phyloP scores from a whole-genome alignment of 2,888 invertebrate species.

The Petrolisthes manimaculis region DNA sequence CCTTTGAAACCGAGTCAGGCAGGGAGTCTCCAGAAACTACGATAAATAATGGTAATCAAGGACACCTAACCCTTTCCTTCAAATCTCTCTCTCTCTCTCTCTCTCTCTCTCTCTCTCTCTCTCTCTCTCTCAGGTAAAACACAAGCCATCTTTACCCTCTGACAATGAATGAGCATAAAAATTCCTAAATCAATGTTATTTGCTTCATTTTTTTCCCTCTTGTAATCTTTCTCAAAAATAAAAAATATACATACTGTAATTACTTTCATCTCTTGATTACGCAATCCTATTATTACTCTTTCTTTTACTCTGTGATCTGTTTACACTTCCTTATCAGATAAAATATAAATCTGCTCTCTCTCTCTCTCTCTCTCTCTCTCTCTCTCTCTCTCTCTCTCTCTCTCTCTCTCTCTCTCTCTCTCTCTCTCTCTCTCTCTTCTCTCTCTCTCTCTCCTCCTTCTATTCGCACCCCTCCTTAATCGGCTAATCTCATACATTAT shows the following conservation, averaged over 20 bases:
- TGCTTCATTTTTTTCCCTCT: too few relatives aligned
- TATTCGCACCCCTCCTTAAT: not conserved
- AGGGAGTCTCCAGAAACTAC: not conserved
- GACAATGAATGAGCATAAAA: too few relatives aligned
- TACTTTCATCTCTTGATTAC: too few relatives aligned
- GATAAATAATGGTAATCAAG: not conserved
- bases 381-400: not conserved
- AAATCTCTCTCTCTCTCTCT: not conserved
- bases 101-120: not conserved
- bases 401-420: not conserved
- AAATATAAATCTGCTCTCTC: not conserved
- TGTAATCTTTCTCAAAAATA: too few relatives aligned
- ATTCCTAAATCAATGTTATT: too few relatives aligned
- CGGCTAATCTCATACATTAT: too few relatives aligned
- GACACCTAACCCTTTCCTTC: not conserved
- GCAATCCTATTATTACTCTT: too few relatives aligned
- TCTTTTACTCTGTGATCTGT: too few relatives aligned
- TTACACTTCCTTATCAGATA: too few relatives aligned
- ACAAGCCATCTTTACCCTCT: too few relatives aligned
- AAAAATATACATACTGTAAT: too few relatives aligned
- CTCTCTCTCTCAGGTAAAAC: not conserved
- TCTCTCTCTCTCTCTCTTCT: not conserved
- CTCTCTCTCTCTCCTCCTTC: not conserved
- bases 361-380: not conserved
- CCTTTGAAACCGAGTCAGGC: not conserved